These are phyloP conservation scores for Hyla sarda DNA, from an alignment of 2,113 vertebrate species.

Conservation along the genomic window DNA sequence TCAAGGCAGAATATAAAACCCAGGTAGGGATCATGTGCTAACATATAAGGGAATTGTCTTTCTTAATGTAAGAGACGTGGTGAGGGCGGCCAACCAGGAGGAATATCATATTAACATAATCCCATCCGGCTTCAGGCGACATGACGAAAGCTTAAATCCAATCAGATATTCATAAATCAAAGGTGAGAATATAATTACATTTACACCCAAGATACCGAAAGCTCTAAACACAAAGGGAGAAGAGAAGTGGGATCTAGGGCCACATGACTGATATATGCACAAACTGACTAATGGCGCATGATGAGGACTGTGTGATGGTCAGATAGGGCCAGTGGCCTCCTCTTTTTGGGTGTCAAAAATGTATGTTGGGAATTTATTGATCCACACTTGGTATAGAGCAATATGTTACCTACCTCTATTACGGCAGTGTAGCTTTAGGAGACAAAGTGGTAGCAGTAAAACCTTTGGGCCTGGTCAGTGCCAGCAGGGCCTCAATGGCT, in stretches of 20 bases:
- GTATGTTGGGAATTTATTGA: no score
- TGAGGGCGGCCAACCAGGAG: background rate
- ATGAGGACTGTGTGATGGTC: no score
- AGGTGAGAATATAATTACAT: background rate
- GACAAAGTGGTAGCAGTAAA: no score
- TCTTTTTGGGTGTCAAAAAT: no score
- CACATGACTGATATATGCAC: no score
- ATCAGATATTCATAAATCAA: conserved; percentile 28
- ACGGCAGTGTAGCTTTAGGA: no score
- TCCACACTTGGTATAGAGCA: no score
- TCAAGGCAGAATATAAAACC: background rate
- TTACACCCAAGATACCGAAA: background rate
- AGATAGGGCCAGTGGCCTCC: no score
- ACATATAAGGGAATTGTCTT: background rate
- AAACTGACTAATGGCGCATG: no score
- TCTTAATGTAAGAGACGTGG: background rate
- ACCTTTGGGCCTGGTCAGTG: no score
- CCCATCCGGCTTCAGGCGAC: background rate
- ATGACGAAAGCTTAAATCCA: background rate
- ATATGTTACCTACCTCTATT: no score
- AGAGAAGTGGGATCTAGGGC: background rate
- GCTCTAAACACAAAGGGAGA: background rate
- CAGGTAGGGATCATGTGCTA: background rate
- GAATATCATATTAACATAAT: background rate
- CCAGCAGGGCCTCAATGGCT: no score